Base-by-base conservation (phyloP, 2,888 invertebrate species). In the Lamellibrachia satsuma region DNA sequence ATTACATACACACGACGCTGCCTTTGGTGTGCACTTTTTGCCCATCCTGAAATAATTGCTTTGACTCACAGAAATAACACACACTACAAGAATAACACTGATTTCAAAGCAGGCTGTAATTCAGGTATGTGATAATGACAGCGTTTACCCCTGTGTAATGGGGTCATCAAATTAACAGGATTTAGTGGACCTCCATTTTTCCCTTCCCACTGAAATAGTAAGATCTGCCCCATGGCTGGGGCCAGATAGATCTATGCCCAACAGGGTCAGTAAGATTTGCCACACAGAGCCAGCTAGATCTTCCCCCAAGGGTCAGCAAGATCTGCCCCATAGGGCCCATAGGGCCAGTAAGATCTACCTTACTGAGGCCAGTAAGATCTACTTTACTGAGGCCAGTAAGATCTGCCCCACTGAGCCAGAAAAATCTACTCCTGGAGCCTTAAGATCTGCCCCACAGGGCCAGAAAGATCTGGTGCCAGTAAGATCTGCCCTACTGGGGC, bases 61-160 rank as follows among this genome's bases (percentile, higher is more conserved):
- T n/a, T n/a, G 3, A 75, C 4, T n/a, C 22, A 22, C 75, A 75
- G 22, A 75, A 75, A 15, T 75, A 75, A 75, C 75, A 75, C 75
- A 75, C 75, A 75, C 75, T 75, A 75, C 75, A 75, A 22, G n/a
- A 22, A 75, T 75, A 75, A 75, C 75, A 75, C 75, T 75, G 75
- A 75, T 75, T 75, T 22, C 75, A 75, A 6, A 75, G 75, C n/a
- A 22, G 75, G 55, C 9, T 9, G 55, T 9, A 9, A 55, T 75
- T 75, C 6, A n/a, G n/a, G 75, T 4, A 75, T 6, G 22, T 22
- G 22, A 22, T 75, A 15, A 75, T 75, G 75, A 15, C 15, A 1
- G 75, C 75, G 6, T 75, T 22, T 75, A 75, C 75, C 22, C 75
- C 2, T 9, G 60, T 7, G 60, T 60, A 60, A 60, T 60, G 60